These are phyloP conservation scores for Butorides virescens DNA, from an alignment of 2,113 vertebrate genomes.

Conservation along the genomic window DNA sequence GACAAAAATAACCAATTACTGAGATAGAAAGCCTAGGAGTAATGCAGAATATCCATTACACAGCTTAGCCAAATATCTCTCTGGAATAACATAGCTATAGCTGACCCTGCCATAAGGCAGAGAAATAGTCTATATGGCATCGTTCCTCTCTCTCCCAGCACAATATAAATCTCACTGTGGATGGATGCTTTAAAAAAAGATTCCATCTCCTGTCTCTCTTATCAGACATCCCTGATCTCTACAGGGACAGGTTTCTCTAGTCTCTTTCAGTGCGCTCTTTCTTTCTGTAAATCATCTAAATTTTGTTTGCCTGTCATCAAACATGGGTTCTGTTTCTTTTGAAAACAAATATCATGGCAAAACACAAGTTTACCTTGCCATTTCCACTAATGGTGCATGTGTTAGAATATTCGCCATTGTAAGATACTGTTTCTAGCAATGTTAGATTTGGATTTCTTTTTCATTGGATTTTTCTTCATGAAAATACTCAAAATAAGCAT, in stretches of 20 bases:
- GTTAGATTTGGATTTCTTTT: neutral
- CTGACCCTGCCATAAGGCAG: neutral
- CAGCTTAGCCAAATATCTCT: neutral
- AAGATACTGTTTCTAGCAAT: neutral
- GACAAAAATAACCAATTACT: neutral
- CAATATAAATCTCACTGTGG: neutral
- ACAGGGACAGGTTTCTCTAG: neutral
- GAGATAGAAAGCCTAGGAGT: neutral
- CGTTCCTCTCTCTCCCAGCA: neutral
- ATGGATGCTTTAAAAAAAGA: neutral
- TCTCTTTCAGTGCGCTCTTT: neutral
- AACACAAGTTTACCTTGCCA: neutral
- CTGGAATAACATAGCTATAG: neutral
- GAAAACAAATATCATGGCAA: neutral
- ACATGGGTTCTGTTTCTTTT: neutral
- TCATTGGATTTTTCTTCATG: fast-evolving
- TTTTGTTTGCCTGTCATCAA: neutral
- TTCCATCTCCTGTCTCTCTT: neutral
- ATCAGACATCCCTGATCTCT: neutral
- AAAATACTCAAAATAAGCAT: neutral
- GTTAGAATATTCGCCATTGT: neutral
- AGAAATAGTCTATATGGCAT: neutral
- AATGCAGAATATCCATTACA: neutral
- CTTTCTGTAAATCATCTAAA: neutral
- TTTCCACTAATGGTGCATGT: fast-evolving